phyloP scores from a whole-genome alignment of 2,797 vertebrate species.

The Anas bernieri region DNA sequence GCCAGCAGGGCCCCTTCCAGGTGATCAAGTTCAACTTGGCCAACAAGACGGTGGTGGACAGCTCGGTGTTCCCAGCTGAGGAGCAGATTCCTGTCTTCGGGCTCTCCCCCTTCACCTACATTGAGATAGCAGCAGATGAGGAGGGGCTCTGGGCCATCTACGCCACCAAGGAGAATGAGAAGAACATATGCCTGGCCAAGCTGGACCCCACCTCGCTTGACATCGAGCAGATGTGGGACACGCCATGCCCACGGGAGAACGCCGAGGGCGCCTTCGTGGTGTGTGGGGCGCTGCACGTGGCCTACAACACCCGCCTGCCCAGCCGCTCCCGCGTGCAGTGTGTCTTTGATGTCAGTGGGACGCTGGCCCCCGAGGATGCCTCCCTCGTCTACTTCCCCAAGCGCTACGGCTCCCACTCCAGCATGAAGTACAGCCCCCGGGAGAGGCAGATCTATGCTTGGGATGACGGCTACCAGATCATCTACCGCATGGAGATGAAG shows the following conservation, averaged over 20 bases:
- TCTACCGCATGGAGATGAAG: conserved; percentile 92
- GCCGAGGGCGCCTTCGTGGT: conserved; percentile 93
- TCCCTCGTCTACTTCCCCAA: conserved; percentile 93
- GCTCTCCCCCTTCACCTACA: conserved; percentile 87
- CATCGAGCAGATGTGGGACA: conserved; percentile 98
- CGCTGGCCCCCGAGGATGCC: conserved; percentile 85
- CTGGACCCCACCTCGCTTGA: conserved; percentile 90
- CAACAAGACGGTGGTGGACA: conserved; percentile 85
- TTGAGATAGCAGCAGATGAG: conserved; percentile 89
- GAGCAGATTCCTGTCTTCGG: conserved; percentile 80
- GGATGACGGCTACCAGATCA: conserved; percentile 97
- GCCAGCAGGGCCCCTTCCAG: conserved; percentile 84
- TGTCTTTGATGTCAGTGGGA: conserved; percentile 91
- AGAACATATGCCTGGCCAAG: conserved; percentile 91
- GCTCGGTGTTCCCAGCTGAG: conserved; percentile 88
- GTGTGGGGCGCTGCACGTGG: conserved; percentile 92
- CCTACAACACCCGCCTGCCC: conserved; percentile 92
- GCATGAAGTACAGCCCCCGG: conserved; percentile 92
- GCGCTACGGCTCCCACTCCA: conserved; percentile 90
- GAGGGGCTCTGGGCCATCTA: conserved; percentile 95
- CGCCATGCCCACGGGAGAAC: conserved; percentile 88
- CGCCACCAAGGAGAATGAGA: conserved; percentile 85
- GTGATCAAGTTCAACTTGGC: conserved; percentile 91
- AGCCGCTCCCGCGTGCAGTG: conserved; percentile 94
- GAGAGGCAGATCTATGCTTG: conserved; percentile 94